Percentiles rank a stretch among this genome's conserved stretches.
Conservation (phyloP, 2,888 invertebrate species). For the Mayetiola destructor region DNA sequence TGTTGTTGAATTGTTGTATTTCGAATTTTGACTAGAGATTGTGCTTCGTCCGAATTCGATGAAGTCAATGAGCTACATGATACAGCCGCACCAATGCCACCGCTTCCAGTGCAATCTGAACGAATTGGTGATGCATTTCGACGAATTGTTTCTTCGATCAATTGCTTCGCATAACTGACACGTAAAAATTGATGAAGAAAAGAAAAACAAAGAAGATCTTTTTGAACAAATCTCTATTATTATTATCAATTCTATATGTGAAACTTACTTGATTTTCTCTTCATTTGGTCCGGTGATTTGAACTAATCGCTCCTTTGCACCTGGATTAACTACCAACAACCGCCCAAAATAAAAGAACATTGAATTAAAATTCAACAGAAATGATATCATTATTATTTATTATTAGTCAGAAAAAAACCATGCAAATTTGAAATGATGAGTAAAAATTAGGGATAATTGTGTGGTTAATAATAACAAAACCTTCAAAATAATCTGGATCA, state of each 20-base stretch:
- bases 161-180: constrained; percentile 74
- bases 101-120: constrained; percentile 43
- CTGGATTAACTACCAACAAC: constrained; percentile 89
- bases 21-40: constrained; percentile 25
- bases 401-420: too few relatives aligned
- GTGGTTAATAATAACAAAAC: too few relatives aligned
- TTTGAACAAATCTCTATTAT: not conserved
- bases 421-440: too few relatives aligned
- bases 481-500: too few relatives aligned
- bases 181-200: constrained; percentile 17
- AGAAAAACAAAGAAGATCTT: constrained; percentile 12
- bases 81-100: constrained; percentile 40
- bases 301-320: constrained; percentile 86
- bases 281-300: constrained; percentile 90
- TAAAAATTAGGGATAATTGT: too few relatives aligned
- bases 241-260: not conserved
- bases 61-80: constrained; percentile 69
- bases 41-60: constrained; percentile 48
- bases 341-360: too few relatives aligned
- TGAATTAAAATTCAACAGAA: too few relatives aligned
- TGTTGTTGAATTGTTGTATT: constrained; percentile 18
- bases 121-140: constrained; percentile 87
- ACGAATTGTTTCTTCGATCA: constrained; percentile 89
- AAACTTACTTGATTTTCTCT: constrained; percentile 76
- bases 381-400: too few relatives aligned